Percentiles rank a stretch among this genome's conserved stretches.
Evolutionary conservation across 2,888 invertebrate species (phyloP).

Genomic region (Ecliptopera silaceata): DNA sequence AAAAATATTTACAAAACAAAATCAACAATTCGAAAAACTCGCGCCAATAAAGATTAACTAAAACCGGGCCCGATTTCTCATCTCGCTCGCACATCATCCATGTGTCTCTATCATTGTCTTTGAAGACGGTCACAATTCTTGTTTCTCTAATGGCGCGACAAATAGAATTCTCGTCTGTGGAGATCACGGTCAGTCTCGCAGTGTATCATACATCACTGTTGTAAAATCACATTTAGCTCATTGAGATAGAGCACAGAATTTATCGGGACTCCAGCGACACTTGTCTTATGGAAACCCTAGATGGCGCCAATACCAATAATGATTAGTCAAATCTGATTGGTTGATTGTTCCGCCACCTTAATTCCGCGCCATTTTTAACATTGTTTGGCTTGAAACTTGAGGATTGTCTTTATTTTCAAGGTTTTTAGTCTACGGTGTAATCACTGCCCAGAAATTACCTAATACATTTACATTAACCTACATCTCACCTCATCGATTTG

Average conservation of each 20-base stretch:
- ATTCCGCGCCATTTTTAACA: neutral
- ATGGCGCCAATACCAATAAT: neutral
- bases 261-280: neutral
- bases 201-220: slow-evolving; percentile 20
- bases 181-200: slow-evolving; percentile 38
- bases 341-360: neutral
- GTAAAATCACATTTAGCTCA: slow-evolving; percentile 16
- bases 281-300: neutral
- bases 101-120: neutral
- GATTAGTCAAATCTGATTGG: neutral
- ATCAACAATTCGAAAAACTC: slow-evolving; percentile 58
- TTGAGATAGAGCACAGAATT: slow-evolving; percentile 2
- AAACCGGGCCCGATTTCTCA: neutral
- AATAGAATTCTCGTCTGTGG: slow-evolving; percentile 46
- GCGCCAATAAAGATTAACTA: neutral
- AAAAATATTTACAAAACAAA: slow-evolving; percentile 77
- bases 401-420: too few relatives aligned
- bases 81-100: neutral
- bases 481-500: neutral
- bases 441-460: too few relatives aligned
- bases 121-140: neutral
- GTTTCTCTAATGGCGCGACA: slow-evolving; percentile 15
- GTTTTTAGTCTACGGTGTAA: too few relatives aligned
- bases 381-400: neutral
- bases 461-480: too few relatives aligned